These are phyloP conservation scores for Cheilosia vernalis DNA, from an alignment of 2,888 invertebrate species.

Conservation along the genomic window DNA sequence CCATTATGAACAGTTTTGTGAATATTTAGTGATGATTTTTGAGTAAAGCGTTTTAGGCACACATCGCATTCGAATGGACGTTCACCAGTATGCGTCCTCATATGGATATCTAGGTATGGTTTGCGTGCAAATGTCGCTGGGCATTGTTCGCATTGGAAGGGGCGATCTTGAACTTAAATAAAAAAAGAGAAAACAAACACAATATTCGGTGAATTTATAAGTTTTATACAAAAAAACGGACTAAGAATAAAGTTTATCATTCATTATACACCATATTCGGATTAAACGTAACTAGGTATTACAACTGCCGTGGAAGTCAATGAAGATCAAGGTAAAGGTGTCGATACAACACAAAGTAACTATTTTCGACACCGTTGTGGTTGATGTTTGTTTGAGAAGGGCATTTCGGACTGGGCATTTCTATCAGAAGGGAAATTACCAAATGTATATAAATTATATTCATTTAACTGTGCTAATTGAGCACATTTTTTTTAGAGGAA, in stretches of 20 bases:
- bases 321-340: too few relatives aligned
- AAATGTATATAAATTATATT: too few relatives aligned
- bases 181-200: constrained; percentile 22
- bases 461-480: too few relatives aligned
- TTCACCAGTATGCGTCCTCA: constrained; percentile 85
- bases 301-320: background rate
- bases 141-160: constrained; percentile 85
- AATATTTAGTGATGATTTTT: constrained; percentile 92
- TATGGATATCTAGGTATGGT: constrained; percentile 87
- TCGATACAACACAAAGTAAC: too few relatives aligned
- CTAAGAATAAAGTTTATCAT: constrained; percentile 1
- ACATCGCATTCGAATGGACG: constrained; percentile 88
- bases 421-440: too few relatives aligned
- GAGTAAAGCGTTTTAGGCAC: constrained; percentile 91
- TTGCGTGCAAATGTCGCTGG: constrained; percentile 86
- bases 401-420: too few relatives aligned
- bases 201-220: background rate
- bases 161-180: constrained; percentile 79
- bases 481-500: too few relatives aligned
- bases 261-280: constrained; percentile 25
- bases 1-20: constrained; percentile 81
- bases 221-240: background rate
- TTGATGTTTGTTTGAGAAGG: too few relatives aligned
- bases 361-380: too few relatives aligned
- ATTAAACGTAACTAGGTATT: background rate